Base-by-base conservation (phyloP, 2,797 vertebrate species). In the Parauchenoglanis punctatus region DNA sequence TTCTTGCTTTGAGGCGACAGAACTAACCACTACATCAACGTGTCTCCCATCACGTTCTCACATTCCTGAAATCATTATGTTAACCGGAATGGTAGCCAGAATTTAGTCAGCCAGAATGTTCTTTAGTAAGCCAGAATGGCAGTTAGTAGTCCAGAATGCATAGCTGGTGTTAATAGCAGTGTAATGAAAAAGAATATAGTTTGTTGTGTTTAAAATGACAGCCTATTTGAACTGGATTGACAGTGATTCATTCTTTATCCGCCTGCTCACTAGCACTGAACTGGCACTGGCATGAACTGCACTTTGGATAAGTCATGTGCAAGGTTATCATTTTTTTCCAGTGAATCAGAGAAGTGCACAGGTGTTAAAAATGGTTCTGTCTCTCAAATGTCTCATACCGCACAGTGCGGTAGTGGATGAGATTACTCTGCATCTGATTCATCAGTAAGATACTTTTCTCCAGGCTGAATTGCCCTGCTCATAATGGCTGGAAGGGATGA, bases 351-450 rank as follows among this genome's bases (percentile, higher is more conserved):
- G 40, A 85, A 40, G 28, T 72, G 20, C 44, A 63, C 75, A 75
- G 78, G 56, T 75, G 44, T 83, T 75, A 68, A 56, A 81, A n/a
- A 59, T 54, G 15, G 2, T 54, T 65, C 78, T 76, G 68, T 76
- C 7, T 23, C 5, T 88, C 49, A 84, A 35, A 67, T 46, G 31
- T 80, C 56, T 78, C 18, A 17, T 68, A 46, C 52, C 46, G 52
- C 58, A 18, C 10, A 70, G 23, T 46, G n/a, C 65, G 31, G 23
- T 67, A 40, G 46, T 35, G 49, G 8, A 63, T 81, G 23, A 63
- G 31, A 85, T 78, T 78, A n/a, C 31, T 67, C 25, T 46, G 4
- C 17, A 20, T 82, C 46, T 63, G 28, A 88, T 63, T 85, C 59
- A 85, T 40, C 54, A 8, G 40, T 25, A 44, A 81, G 23, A 58